Conservation (phyloP, 1,140 invertebrate genomes). For the Drosophila varians region DNA sequence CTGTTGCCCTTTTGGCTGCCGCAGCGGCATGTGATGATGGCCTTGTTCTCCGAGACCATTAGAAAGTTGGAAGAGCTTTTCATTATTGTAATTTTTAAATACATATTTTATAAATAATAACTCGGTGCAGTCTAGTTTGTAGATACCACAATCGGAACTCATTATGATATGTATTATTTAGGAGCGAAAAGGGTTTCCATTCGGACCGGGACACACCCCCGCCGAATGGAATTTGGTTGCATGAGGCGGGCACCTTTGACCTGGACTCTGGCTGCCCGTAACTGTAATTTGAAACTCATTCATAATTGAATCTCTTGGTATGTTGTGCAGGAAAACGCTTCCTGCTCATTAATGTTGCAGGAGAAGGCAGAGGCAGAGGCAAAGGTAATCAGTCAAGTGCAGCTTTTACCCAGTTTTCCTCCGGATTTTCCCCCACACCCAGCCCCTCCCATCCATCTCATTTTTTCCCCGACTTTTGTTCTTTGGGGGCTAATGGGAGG, state of each 20-base stretch:
- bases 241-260: constrained; percentile 6
- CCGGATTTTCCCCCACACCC: background rate
- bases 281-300: constrained; percentile 72
- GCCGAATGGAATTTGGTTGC: constrained; percentile 4
- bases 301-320: constrained; percentile 72
- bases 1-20: constrained; percentile 15
- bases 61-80: constrained; percentile 8
- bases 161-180: constrained; percentile 2
- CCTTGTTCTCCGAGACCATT: background rate
- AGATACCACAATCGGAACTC: background rate
- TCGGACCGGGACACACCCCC: constrained; percentile 7
- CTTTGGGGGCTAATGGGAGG: constrained; percentile 68
- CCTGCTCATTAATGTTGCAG: constrained; percentile 71
- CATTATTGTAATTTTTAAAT: background rate
- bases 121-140: background rate
- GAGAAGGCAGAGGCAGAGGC: constrained; percentile 1
- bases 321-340: constrained; percentile 39
- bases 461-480: constrained; percentile 42
- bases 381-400: constrained; percentile 66
- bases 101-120: background rate
- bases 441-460: background rate
- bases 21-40: constrained; percentile 14
- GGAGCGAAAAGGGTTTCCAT: background rate
- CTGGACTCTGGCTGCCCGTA: constrained; percentile 10
- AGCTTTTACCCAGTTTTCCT: constrained; percentile 41